Evolutionary conservation across 1,140 invertebrate genomes (phyloP).

Genomic region (Paramacrobiotus metropolitanus): DNA sequence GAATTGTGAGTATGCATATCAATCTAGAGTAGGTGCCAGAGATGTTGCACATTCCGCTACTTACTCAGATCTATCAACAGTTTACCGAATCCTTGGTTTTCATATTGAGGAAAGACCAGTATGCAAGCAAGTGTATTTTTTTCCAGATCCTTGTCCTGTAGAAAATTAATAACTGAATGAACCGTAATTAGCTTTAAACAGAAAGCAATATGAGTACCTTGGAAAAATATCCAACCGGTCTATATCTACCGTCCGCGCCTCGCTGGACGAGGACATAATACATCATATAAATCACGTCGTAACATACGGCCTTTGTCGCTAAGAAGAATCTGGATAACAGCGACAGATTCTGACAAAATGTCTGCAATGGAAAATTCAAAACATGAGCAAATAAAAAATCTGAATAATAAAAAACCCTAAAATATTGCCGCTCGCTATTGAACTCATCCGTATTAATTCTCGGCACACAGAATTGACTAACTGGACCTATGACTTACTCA

Average conservation of each 20-base stretch:
- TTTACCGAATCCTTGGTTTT: background rate
- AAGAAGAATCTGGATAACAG: background rate
- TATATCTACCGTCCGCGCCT: background rate
- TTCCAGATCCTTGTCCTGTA: slow-evolving; percentile 2
- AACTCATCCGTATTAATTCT: background rate
- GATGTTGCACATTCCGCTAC: no score
- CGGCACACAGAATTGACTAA: no score
- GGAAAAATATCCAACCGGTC: slow-evolving; percentile 1
- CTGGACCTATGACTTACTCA: no score
- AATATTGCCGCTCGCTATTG: no score
- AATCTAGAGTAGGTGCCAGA: background rate
- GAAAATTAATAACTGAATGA: background rate
- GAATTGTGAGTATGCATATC: background rate
- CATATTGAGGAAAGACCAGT: background rate
- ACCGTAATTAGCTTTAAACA: background rate
- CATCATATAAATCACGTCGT: slow-evolving; percentile 5
- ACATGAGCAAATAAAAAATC: no score
- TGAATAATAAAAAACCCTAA: no score
- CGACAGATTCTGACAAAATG: background rate
- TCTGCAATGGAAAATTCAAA: background rate
- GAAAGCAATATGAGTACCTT: background rate
- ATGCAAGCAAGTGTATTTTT: slow-evolving; percentile 1
- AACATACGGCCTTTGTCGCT: background rate
- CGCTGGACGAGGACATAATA: background rate
- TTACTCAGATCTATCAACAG: background rate